Percentiles rank a stretch among this genome's conserved stretches.
These are phyloP conservation scores for Xiphophorus birchmanni DNA, from an alignment of 2,797 vertebrate genomes.

Conservation along the genomic window DNA sequence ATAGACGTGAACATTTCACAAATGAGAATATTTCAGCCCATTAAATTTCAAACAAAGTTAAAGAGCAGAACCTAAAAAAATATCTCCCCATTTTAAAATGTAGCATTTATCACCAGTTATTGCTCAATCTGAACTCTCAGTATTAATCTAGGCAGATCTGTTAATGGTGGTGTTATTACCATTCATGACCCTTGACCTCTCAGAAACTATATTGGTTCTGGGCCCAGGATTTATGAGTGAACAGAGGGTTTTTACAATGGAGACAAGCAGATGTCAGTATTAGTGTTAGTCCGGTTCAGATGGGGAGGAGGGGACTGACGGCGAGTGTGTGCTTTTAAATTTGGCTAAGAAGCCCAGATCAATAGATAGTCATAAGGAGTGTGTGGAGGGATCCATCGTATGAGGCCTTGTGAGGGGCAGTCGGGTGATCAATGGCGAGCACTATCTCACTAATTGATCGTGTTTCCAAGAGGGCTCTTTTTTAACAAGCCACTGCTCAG, in stretches of 20 bases:
- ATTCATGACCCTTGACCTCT: slow-evolving; percentile 67
- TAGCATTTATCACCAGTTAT: background rate
- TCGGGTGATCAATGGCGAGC: slow-evolving; percentile 78
- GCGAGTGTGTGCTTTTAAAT: slow-evolving; percentile 67
- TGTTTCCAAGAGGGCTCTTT: slow-evolving; percentile 78
- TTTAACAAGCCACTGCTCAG: slow-evolving; percentile 77
- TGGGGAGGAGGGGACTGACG: slow-evolving; percentile 34
- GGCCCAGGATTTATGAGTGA: slow-evolving; percentile 74
- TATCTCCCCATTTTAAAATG: background rate
- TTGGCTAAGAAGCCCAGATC: slow-evolving; percentile 72
- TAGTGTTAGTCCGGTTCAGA: slow-evolving; percentile 58
- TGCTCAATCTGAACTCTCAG: slow-evolving; percentile 17
- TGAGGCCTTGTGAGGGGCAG: slow-evolving; percentile 49
- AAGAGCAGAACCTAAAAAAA: background rate
- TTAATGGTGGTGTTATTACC: slow-evolving; percentile 68
- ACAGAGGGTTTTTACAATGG: slow-evolving; percentile 71
- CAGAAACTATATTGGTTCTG: slow-evolving; percentile 73
- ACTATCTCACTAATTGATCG: slow-evolving; percentile 86
- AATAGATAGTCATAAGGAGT: slow-evolving; percentile 78
- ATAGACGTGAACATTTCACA: no score
- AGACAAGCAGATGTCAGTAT: slow-evolving; percentile 77
- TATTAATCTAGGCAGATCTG: slow-evolving; percentile 56
- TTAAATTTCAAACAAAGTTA: background rate
- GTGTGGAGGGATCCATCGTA: slow-evolving; percentile 70
- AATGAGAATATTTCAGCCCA: no score